A percentile compares a stretch with the other conserved stretches of the same genome.
Evolutionary conservation across 2,888 invertebrate species (phyloP).

Genomic region (Aricia artaxerxes): DNA sequence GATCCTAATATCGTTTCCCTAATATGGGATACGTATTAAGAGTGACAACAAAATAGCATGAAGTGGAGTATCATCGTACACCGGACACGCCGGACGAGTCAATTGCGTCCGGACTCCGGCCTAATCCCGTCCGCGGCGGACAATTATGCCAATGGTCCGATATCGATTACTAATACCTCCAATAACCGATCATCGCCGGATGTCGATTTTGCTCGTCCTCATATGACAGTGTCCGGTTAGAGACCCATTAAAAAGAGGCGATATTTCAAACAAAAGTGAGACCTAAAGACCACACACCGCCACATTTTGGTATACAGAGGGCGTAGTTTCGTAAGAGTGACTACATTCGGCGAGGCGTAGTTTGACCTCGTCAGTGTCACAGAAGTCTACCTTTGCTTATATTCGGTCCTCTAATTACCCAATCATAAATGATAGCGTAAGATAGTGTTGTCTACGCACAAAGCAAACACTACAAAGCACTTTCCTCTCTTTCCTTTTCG

Average conservation of each 20-base stretch:
- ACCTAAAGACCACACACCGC: too few relatives aligned
- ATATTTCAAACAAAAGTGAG: background rate
- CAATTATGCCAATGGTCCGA: background rate
- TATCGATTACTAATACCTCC: background rate
- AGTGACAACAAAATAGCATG: background rate
- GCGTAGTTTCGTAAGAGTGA: too few relatives aligned
- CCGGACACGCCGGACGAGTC: background rate
- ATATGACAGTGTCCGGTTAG: background rate
- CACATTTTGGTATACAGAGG: too few relatives aligned
- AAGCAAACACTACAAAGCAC: too few relatives aligned
- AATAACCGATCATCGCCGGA: background rate
- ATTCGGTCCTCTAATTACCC: too few relatives aligned
- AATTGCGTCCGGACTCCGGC: constrained; percentile 2
- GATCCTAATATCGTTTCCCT: background rate
- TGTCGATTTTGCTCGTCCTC: background rate
- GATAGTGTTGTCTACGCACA: background rate
- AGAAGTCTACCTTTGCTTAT: too few relatives aligned
- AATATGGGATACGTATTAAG: background rate
- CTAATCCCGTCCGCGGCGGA: background rate
- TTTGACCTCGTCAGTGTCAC: too few relatives aligned
- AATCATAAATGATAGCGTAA: background rate
- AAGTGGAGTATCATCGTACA: background rate
- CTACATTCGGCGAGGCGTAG: too few relatives aligned
- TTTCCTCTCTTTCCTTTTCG: background rate
- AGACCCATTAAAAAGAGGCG: background rate